Percentiles rank a stretch among this genome's conserved stretches.
Conservation (phyloP, 1,140 invertebrate genomes). For the Heliconius eleuchia region DNA sequence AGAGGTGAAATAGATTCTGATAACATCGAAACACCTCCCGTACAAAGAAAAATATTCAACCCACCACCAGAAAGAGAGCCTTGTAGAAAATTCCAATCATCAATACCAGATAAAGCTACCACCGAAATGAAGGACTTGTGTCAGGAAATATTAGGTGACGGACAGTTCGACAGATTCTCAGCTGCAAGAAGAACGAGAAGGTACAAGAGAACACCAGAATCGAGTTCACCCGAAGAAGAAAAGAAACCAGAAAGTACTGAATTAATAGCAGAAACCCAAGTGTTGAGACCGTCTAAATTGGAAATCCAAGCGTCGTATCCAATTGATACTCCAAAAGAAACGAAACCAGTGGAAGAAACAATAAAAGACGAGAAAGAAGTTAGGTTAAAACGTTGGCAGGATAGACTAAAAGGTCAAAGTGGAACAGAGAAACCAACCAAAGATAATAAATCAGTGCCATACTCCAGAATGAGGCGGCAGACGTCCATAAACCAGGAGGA, state of each 20-base stretch:
- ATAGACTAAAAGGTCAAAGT: slow-evolving; percentile 81
- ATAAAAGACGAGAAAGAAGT: slow-evolving; percentile 83
- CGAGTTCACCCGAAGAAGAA: slow-evolving; percentile 83
- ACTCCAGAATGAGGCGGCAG: slow-evolving; percentile 76
- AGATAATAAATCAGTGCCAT: slow-evolving; percentile 65
- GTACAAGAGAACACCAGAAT: slow-evolving; percentile 88
- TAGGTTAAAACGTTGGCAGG: slow-evolving; percentile 85
- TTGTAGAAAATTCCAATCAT: slow-evolving; percentile 78
- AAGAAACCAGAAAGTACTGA: slow-evolving; percentile 76
- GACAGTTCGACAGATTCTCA: slow-evolving; percentile 93
- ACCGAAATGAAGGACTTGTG: slow-evolving; percentile 74
- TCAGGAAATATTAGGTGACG: slow-evolving; percentile 83
- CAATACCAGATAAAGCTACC: slow-evolving; percentile 64
- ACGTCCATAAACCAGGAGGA: slow-evolving; percentile 85
- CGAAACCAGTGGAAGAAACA: slow-evolving; percentile 58
- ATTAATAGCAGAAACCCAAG: slow-evolving; percentile 80
- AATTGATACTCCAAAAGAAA: slow-evolving; percentile 62
- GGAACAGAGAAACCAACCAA: slow-evolving; percentile 69
- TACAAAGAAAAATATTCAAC: slow-evolving; percentile 86
- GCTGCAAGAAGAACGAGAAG: slow-evolving; percentile 90
- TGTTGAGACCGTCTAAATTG: slow-evolving; percentile 78
- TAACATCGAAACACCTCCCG: slow-evolving; percentile 94
- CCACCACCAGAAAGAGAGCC: slow-evolving; percentile 84
- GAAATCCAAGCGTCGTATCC: slow-evolving; percentile 76
- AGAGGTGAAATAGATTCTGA: slow-evolving; percentile 94